Evolutionary conservation across 2,888 invertebrate species (phyloP), one percentile per base, ranked within the genome.

Genomic region (Tortrix viridana): DNA sequence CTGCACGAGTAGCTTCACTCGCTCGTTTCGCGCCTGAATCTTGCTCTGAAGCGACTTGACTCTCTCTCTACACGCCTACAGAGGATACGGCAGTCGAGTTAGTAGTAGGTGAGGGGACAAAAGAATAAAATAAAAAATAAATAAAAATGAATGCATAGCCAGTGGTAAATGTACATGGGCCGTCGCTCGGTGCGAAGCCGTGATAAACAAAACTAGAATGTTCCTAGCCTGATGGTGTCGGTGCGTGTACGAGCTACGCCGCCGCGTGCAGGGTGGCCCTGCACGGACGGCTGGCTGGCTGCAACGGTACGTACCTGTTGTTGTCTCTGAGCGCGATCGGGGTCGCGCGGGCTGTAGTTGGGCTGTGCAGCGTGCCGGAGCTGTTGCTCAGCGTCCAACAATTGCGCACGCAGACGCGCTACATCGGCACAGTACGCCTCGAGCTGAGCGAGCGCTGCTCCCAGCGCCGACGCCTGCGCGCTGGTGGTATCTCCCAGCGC

Each of bases 391-490:
- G 96, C 96, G 83, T 96, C 95, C 69, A 97, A 95, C 77, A 97
- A 95, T 85, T 96, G 96, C 77, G 96, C 96, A 64, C 97, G 95
- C 71, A 98, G 93, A 56, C 95, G 94, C 77, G 96, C 97, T 81
- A 98, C 96, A 89, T 98, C 97, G 81, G 96, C 95, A 84, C 97
- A 96, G 86, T 97, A 97, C 68, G 95, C 94, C 82, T 98, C 98
- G 74, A 98, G 95, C 88, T 98, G 98, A 69, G 94, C 92, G 56
- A 98, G 94, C 72, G 97, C 96, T 44, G 94, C 93, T 77, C 95
- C 96, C 70, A 98, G 92, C 72, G 94, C 94, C 60, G 88, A 84
- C 58, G 94, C 94, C 81, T 96, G 95, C 58, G 93, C 93, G 70
- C 93, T 93, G 52, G 96, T 94, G 60, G 85, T 85, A n/a, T 79